A percentile compares a stretch with the other conserved stretches of the same genome.
phyloP scores from a whole-genome alignment of 2,888 invertebrate species.

The Stegophylla sp. region DNA sequence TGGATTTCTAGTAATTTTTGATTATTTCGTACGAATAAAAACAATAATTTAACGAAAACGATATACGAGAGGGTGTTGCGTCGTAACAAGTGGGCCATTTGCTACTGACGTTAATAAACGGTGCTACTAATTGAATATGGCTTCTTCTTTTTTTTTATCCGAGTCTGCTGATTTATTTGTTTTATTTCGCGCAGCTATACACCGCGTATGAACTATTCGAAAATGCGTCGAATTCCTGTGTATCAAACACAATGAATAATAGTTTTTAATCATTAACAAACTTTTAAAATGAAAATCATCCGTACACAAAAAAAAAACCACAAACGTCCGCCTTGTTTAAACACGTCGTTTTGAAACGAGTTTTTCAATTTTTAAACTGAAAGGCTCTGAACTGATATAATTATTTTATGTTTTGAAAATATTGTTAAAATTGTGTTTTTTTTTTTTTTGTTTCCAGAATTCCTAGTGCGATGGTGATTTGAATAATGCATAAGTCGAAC shows the following conservation, averaged over 20 bases:
- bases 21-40: background rate
- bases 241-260: too few species aligned
- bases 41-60: background rate
- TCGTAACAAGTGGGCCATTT: background rate
- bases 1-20: too few species aligned
- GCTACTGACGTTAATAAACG: conserved; percentile 1
- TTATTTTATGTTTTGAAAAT: too few species aligned
- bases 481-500: conserved; percentile 45
- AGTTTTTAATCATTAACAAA: too few species aligned
- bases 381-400: too few species aligned
- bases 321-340: too few species aligned
- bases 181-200: background rate
- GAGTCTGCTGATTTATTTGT: background rate
- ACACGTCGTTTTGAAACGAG: too few species aligned
- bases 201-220: too few species aligned
- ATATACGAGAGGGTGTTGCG: background rate
- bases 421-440: background rate
- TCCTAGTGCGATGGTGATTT: conserved; percentile 41
- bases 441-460: conserved; percentile 42
- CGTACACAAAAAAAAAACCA: too few species aligned
- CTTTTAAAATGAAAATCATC: too few species aligned
- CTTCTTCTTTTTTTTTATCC: background rate
- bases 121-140: background rate
- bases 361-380: too few species aligned
- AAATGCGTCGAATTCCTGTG: too few species aligned